Conservation (phyloP, 2,797 vertebrate genomes). For the Halcyon smyrnensis region DNA sequence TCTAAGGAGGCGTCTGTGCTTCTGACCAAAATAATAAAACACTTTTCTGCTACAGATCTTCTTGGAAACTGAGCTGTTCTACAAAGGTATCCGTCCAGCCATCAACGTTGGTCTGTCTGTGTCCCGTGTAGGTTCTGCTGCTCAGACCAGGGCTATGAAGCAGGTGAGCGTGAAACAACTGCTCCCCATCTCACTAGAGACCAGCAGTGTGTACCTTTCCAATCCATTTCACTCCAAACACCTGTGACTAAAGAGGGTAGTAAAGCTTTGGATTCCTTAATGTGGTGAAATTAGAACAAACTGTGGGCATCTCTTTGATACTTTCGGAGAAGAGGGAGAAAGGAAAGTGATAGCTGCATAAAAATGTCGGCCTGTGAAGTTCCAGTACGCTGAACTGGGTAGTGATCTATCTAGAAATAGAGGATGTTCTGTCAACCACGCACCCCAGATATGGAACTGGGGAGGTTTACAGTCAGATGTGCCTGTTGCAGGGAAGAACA, state of each 20-base stretch:
- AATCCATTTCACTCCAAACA: rapidly evolving
- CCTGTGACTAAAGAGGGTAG: background rate
- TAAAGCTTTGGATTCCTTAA: background rate
- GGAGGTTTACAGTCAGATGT: background rate
- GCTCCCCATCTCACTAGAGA: rapidly evolving
- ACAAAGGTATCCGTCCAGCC: slow-evolving; percentile 97
- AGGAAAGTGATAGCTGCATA: rapidly evolving
- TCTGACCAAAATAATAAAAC: background rate
- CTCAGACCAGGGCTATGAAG: slow-evolving; percentile 98
- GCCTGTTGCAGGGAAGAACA: background rate
- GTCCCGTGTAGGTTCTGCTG: slow-evolving; percentile 97
- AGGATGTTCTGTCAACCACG: rapidly evolving
- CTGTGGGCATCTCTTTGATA: rapidly evolving
- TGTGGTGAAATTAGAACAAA: rapidly evolving
- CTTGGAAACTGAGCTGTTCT: slow-evolving; percentile 98
- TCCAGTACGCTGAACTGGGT: background rate
- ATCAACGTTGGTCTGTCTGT: slow-evolving; percentile 99
- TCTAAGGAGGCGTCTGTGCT: background rate
- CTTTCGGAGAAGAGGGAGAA: rapidly evolving
- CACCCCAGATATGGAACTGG: rapidly evolving
- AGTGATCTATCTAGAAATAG: no score
- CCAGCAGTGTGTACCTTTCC: rapidly evolving
- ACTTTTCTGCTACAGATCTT: slow-evolving; percentile 85
- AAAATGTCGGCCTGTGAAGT: background rate
- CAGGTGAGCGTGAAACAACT: slow-evolving; percentile 81